Conservation (phyloP, 1,140 invertebrate genomes). For the Agrypnia vestita region DNA sequence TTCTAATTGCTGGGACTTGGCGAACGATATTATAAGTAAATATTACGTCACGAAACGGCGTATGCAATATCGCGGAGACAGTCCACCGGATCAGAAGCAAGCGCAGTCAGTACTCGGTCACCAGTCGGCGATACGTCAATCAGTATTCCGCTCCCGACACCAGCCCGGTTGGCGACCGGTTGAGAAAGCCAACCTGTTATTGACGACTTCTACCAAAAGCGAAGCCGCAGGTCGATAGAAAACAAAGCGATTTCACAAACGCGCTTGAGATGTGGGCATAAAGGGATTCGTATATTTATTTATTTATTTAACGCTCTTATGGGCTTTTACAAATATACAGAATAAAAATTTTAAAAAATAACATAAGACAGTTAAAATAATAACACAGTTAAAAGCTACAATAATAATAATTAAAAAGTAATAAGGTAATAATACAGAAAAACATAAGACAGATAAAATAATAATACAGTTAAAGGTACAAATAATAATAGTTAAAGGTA, state of each 20-base stretch:
- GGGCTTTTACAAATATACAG: too few relatives aligned
- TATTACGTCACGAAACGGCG: conserved; percentile 3
- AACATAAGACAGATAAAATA: too few relatives aligned
- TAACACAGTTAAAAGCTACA: too few relatives aligned
- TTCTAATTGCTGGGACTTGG: not conserved
- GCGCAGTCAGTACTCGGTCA: conserved; percentile 39
- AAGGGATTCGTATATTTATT: too few relatives aligned
- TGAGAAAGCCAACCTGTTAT: conserved; percentile 39
- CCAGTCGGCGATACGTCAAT: conserved; percentile 52
- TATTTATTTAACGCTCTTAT: too few relatives aligned
- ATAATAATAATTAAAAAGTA: too few relatives aligned
- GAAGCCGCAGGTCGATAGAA: conserved; percentile 19
- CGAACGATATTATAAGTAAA: conserved; percentile 7
- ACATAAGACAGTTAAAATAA: too few relatives aligned
- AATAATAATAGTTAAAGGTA: too few relatives aligned
- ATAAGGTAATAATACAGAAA: too few relatives aligned
- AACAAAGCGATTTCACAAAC: conserved; percentile 38
- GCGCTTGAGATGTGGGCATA: not conserved
- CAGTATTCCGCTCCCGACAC: conserved; percentile 17
- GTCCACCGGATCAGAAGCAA: not conserved
- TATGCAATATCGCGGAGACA: not conserved
- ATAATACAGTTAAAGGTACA: too few relatives aligned
- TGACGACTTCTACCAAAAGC: conserved; percentile 35
- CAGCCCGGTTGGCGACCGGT: conserved; percentile 19
- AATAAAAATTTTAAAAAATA: too few relatives aligned